These are phyloP conservation scores for Nephrotoma appendiculata DNA, from an alignment of 2,888 invertebrate genomes.

Conservation along the genomic window DNA sequence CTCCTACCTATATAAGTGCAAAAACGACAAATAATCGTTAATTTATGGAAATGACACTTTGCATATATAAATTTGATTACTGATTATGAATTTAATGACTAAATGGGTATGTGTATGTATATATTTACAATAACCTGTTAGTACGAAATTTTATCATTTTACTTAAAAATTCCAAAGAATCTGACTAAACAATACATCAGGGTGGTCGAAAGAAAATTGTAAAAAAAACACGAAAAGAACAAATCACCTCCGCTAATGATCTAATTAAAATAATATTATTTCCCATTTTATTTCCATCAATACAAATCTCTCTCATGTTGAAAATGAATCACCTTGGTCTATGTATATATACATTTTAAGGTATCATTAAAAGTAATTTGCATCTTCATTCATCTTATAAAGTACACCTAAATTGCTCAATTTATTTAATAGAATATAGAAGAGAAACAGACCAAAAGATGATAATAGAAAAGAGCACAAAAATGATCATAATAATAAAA, in stretches of 20 bases:
- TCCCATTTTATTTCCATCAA: background rate
- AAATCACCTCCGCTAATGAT: background rate
- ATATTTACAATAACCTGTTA: background rate
- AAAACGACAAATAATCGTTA: background rate
- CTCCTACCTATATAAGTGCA: background rate
- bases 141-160: too few relatives aligned
- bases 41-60: background rate
- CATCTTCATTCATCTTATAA: background rate
- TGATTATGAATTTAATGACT: background rate
- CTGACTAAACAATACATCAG: background rate
- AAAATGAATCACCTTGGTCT: background rate
- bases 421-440: background rate
- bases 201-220: background rate
- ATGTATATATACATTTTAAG: background rate
- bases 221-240: background rate
- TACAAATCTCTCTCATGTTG: background rate
- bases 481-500: background rate
- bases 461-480: background rate
- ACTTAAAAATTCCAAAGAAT: background rate
- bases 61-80: background rate
- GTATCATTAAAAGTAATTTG: background rate
- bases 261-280: background rate
- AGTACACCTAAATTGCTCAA: background rate
- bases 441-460: background rate
- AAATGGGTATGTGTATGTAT: background rate